These are phyloP conservation scores for Muscicapa comitata DNA, from an alignment of 2,797 vertebrate genomes.

Conservation along the genomic window DNA sequence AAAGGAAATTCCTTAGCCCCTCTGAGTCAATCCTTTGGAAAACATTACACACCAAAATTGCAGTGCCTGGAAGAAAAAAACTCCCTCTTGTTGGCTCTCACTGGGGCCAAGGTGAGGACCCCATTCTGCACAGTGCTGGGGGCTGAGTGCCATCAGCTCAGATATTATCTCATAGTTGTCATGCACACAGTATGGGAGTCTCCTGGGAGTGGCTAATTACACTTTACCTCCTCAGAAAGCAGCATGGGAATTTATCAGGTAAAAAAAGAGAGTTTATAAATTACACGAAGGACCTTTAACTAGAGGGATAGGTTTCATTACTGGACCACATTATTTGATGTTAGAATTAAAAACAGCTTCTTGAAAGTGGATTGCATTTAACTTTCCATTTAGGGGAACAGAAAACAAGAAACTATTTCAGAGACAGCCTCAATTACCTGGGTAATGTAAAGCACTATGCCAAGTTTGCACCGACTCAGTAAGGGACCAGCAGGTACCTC, in stretches of 20 bases:
- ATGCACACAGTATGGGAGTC: not conserved
- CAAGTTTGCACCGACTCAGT: not conserved
- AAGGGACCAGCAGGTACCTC: not conserved
- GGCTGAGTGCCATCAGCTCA: not conserved
- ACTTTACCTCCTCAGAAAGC: not conserved
- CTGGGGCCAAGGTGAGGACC: not conserved
- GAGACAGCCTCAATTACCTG: not conserved
- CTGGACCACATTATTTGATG: not conserved
- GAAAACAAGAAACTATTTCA: not conserved
- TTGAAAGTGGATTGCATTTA: not conserved
- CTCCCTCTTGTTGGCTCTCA: not conserved
- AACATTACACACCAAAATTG: not conserved
- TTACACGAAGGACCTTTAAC: not conserved
- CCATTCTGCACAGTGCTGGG: not conserved
- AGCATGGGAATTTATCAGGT: not conserved
- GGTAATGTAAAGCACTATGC: not conserved
- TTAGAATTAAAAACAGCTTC: constrained; percentile 35
- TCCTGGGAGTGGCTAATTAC: not conserved
- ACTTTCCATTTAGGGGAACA: not conserved
- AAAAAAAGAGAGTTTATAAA: constrained; percentile 6
- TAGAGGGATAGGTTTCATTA: not conserved
- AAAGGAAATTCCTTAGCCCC: not conserved
- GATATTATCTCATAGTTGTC: not conserved
- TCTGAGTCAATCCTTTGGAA: not conserved
- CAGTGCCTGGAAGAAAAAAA: not conserved